Evolutionary conservation across 2,888 invertebrate species (phyloP).

Genomic region (Lycia hirtaria): DNA sequence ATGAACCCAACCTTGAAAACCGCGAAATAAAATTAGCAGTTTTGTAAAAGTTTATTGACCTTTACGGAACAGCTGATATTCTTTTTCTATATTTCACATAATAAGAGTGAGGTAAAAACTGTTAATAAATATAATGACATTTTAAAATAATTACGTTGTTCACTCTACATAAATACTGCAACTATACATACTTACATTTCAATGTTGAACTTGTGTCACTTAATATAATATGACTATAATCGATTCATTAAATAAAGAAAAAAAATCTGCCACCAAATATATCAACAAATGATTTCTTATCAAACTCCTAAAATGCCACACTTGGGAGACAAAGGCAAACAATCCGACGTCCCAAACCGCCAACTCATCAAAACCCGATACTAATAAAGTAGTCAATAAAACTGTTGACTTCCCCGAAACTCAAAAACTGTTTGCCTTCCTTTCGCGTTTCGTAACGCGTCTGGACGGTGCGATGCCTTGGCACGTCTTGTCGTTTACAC

Average conservation of each 20-base stretch:
- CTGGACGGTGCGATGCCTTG: constrained; percentile 17
- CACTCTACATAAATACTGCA: too few relatives aligned
- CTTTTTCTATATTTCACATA: too few relatives aligned
- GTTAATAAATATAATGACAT: too few relatives aligned
- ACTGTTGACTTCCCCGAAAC: constrained; percentile 18
- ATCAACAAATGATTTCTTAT: neutral
- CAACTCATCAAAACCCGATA: constrained; percentile 7
- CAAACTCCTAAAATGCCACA: neutral
- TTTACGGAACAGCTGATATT: too few relatives aligned
- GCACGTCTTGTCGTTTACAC: constrained; percentile 32
- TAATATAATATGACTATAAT: neutral
- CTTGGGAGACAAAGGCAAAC: neutral
- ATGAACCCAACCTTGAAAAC: too few relatives aligned
- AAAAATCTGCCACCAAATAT: neutral
- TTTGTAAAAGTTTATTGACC: too few relatives aligned
- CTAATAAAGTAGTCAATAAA: constrained; percentile 11
- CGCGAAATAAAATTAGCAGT: too few relatives aligned
- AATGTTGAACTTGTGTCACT: too few relatives aligned
- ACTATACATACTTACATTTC: too few relatives aligned
- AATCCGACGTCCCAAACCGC: neutral
- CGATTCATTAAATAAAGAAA: neutral
- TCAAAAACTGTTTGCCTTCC: constrained; percentile 27
- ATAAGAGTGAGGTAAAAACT: too few relatives aligned
- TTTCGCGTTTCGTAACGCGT: constrained; percentile 18
- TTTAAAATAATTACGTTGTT: too few relatives aligned